Evolutionary conservation across 2,113 vertebrate genomes (phyloP).

Genomic region (Lipotes vexillifer): DNA sequence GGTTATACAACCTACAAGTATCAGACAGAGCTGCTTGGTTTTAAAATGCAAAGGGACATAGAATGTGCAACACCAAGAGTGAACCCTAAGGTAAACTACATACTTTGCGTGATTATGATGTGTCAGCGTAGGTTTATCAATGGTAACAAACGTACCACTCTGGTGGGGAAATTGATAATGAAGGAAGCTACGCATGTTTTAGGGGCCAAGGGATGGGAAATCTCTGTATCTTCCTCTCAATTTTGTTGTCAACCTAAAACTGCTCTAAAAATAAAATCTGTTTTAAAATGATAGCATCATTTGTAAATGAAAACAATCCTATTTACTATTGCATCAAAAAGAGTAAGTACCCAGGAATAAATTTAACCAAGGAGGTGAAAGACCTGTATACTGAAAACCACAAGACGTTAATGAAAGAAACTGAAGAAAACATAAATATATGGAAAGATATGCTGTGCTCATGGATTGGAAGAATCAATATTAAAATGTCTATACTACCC

Average conservation of each 20-base stretch:
- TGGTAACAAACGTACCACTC: too few relatives aligned
- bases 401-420: not conserved
- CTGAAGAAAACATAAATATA: not conserved
- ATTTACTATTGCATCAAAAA: not conserved
- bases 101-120: not conserved
- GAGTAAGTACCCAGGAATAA: not conserved
- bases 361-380: not conserved
- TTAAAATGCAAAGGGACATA: not conserved
- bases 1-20: not conserved
- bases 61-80: not conserved
- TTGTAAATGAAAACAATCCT: not conserved
- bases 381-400: not conserved
- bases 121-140: not conserved
- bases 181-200: not conserved
- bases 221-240: not conserved
- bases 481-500: not conserved
- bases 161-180: too few relatives aligned
- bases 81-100: not conserved
- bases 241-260: not conserved
- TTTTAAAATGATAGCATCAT: not conserved
- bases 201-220: not conserved
- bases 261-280: not conserved
- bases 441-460: not conserved
- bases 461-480: not conserved
- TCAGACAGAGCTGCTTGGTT: not conserved